phyloP scores from a whole-genome alignment of 2,113 vertebrate species.

The human region GRCh38 chr14:49783501-49784000 shows the following conservation, averaged over 20 bases:
- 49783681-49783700: not conserved
- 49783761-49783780: conserved; percentile 7
- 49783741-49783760: not conserved
- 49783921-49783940: conserved; percentile 28
- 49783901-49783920: conserved; percentile 21
- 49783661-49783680: not conserved
- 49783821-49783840: conserved; percentile 36
- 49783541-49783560: not conserved
- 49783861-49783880: conserved; percentile 22
- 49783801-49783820: not conserved
- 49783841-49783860: conserved; percentile 29
- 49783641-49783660: conserved; percentile 12
- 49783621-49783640: not conserved
- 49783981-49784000: not conserved
- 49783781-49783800: conserved; percentile 3
- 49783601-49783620: not conserved
- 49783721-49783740: conserved; percentile 32
- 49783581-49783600: not conserved
- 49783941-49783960: not conserved
- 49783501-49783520: not conserved
- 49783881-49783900: not conserved
- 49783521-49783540: conserved; percentile 35
- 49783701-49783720: not conserved
- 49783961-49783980: not conserved
- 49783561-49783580: conserved; percentile 16